Base-by-base conservation (phyloP, 1,140 invertebrate genomes). In the Pseudomyrmex gracilis region DNA sequence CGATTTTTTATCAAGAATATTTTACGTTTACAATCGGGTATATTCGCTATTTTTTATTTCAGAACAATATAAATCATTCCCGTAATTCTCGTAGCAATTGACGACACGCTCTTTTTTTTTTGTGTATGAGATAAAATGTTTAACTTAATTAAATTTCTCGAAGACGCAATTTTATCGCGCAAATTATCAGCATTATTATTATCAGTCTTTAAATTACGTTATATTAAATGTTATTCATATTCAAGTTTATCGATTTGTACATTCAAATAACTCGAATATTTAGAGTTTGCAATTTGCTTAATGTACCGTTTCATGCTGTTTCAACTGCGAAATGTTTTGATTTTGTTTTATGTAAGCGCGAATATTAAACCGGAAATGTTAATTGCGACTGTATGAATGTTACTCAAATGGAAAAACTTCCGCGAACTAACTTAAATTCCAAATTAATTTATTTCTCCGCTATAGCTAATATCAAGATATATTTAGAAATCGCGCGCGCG, bases 1-100 rank as follows among this genome's bases (percentile, higher is more conserved):
- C 15, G 20, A 58, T 61, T 70, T 61, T 70, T 24, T 66, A 34
- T 71, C 58, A 80, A 70, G 43, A 8, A 24, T 71, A 20, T 5
- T 71, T 80, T 58, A 68, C 7, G 43, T 58, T 78, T 70, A 80
- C 10, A n/a, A 9, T 20, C n/a, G 51, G n/a, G n/a, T n/a, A n/a
- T 10, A 15, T 24, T 68, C 12, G 53, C 70, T 80, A 34, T 10
- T 17, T 58, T 22, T 49, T 47, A 58, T 60, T 71, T 17, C 5
- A 8, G 12, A 24, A 13, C 5, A 15, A 60, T 17, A 67, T 1
- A 9, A 53, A 22, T 9, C 2, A 24, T 70, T 58, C 51, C 20
- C 53, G 3, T 22, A 0, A 17, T 53, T 57, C 20, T 17, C 4
- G 2, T 15, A 76, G 4, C 9, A 0, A 9, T 17, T 53, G 12